Percentiles rank a stretch among this genome's conserved stretches.
phyloP scores from a whole-genome alignment of 2,113 vertebrate species.

The Trichomycterus rosablanca region DNA sequence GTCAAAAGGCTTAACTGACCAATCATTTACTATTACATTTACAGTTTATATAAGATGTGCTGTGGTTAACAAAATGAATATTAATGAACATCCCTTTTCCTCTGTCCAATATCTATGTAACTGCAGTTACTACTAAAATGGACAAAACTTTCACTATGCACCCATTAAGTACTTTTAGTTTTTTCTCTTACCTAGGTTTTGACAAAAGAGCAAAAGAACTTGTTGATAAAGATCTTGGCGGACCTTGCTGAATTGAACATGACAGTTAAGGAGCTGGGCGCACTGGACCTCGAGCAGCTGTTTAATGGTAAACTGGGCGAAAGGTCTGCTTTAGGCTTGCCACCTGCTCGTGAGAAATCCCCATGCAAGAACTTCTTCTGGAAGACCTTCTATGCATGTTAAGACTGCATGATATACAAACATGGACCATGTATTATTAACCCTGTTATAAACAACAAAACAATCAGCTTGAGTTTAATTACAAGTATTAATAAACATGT shows the following conservation, averaged over 20 bases:
- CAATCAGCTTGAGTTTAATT: too few relatives aligned
- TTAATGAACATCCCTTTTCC: too few relatives aligned
- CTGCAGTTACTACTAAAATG: too few relatives aligned
- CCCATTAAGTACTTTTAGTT: too few relatives aligned
- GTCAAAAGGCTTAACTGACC: too few relatives aligned
- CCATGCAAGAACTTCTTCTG: constrained; percentile 70
- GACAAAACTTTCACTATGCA: too few relatives aligned
- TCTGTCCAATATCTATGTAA: too few relatives aligned
- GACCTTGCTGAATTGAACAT: constrained; percentile 48
- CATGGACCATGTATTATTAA: background rate
- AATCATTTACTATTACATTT: too few relatives aligned
- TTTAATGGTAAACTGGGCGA: constrained; percentile 36
- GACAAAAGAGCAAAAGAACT: constrained; percentile 39
- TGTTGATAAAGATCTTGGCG: constrained; percentile 50
- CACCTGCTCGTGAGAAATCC: constrained; percentile 31
- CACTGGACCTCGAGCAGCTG: background rate
- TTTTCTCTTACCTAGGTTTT: constrained; percentile 44
- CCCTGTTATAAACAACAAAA: too few relatives aligned
- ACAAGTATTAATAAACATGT: too few relatives aligned
- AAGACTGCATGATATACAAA: constrained; percentile 19
- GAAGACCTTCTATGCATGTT: constrained; percentile 72
- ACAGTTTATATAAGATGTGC: too few relatives aligned
- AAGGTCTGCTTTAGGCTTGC: constrained; percentile 7
- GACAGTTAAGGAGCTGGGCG: constrained; percentile 24
- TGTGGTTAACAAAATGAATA: too few relatives aligned